These are phyloP conservation scores for Bruchidius siliquastri DNA, from an alignment of 2,888 invertebrate species.

Conservation along the genomic window DNA sequence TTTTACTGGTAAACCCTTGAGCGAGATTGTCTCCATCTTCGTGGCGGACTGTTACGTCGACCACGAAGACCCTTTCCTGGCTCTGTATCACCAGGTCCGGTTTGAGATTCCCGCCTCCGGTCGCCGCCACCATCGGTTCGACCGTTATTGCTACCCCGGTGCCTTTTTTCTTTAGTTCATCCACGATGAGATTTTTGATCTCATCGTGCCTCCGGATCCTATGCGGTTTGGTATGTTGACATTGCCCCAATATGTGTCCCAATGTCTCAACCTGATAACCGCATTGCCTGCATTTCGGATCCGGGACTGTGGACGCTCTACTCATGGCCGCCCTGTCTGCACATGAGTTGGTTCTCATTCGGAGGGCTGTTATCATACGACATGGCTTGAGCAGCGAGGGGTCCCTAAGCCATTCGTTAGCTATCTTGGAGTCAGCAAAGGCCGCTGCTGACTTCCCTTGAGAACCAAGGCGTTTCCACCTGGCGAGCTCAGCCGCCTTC, in stretches of 20 bases:
- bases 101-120: slow-evolving; percentile 26
- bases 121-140: slow-evolving; percentile 15
- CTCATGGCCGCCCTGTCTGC: slow-evolving; percentile 26
- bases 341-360: slow-evolving; percentile 31
- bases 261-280: slow-evolving; percentile 30
- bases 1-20: slow-evolving; percentile 26
- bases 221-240: slow-evolving; percentile 22
- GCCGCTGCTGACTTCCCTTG: slow-evolving; percentile 30
- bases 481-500: slow-evolving; percentile 25
- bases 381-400: slow-evolving; percentile 29
- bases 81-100: slow-evolving; percentile 26
- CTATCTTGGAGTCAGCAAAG: slow-evolving; percentile 25
- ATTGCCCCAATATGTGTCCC: slow-evolving; percentile 30
- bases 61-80: slow-evolving; percentile 27
- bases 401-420: slow-evolving; percentile 28
- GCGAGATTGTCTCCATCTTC: slow-evolving; percentile 20
- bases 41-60: slow-evolving; percentile 31
- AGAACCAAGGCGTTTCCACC: slow-evolving; percentile 24
- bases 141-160: slow-evolving; percentile 16
- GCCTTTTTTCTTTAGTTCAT: slow-evolving; percentile 10
- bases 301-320: slow-evolving; percentile 19
- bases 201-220: slow-evolving; percentile 26
- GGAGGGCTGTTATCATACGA: slow-evolving; percentile 29
- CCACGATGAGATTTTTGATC: slow-evolving; percentile 23
- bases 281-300: slow-evolving; percentile 31